Conservation (phyloP, 2,113 vertebrate species). For the Pao palembangensis region DNA sequence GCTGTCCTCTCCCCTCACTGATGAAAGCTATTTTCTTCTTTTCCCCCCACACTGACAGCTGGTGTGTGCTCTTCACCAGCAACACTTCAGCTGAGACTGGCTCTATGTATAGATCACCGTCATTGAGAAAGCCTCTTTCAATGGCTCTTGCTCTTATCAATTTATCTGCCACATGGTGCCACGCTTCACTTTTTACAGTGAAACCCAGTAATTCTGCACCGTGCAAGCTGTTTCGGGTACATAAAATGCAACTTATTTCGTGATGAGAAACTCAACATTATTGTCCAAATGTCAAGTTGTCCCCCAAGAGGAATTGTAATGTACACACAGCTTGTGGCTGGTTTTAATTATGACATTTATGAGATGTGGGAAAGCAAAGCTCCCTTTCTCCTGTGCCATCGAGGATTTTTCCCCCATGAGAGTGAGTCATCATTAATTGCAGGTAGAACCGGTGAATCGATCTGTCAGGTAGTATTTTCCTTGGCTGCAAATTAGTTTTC, state of each 20-base stretch:
- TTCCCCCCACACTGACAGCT: slow-evolving; percentile 65
- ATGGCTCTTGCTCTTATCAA: slow-evolving; percentile 49
- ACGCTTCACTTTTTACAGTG: slow-evolving; percentile 41
- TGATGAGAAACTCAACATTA: slow-evolving; percentile 59
- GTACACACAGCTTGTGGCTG: slow-evolving; percentile 55
- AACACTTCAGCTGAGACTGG: slow-evolving; percentile 63
- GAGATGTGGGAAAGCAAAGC: slow-evolving; percentile 58
- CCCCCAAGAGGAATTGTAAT: slow-evolving; percentile 60
- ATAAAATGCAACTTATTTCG: slow-evolving; percentile 46
- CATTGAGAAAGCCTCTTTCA: slow-evolving; percentile 53
- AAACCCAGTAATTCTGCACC: slow-evolving; percentile 54
- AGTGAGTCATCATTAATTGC: slow-evolving; percentile 62
- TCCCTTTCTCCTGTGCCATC: slow-evolving; percentile 27
- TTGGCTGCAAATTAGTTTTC: slow-evolving; percentile 67
- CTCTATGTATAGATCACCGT: slow-evolving; percentile 66
- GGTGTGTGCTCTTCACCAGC: slow-evolving; percentile 61
- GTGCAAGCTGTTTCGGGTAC: slow-evolving; percentile 47
- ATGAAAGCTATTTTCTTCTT: slow-evolving; percentile 68
- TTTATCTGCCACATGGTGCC: slow-evolving; percentile 50
- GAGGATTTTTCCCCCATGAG: slow-evolving; percentile 43
- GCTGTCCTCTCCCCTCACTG: slow-evolving; percentile 48
- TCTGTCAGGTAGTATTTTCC: slow-evolving; percentile 69
- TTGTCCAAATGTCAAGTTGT: slow-evolving; percentile 70
- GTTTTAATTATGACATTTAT: slow-evolving; percentile 74
- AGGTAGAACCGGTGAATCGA: slow-evolving; percentile 61